Percentiles rank a stretch among this genome's conserved stretches.
Evolutionary conservation across 2,888 invertebrate genomes (phyloP).

Genomic region (Dynastes grantii): DNA sequence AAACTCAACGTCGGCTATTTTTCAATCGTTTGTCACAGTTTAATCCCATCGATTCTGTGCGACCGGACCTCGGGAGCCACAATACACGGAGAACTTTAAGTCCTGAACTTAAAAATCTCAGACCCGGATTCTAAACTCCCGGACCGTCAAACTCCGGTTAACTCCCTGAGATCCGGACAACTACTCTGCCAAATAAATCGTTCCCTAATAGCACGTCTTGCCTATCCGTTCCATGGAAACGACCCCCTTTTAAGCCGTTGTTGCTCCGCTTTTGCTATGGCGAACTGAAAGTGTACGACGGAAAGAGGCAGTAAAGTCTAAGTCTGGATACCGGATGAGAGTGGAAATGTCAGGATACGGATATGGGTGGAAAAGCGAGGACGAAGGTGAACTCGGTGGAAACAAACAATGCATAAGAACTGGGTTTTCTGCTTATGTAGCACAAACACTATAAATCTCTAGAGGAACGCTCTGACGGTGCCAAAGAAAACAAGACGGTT

Average conservation of each 20-base stretch:
- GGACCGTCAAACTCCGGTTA: slow-evolving; percentile 23
- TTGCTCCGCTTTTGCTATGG: slow-evolving; percentile 4
- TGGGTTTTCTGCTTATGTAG: slow-evolving; percentile 42
- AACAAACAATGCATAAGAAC: slow-evolving; percentile 47
- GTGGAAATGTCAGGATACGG: background rate
- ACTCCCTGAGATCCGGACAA: slow-evolving; percentile 17
- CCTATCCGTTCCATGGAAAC: slow-evolving; percentile 11
- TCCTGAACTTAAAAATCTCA: slow-evolving; percentile 36
- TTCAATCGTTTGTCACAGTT: slow-evolving; percentile 36
- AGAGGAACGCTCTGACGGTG: slow-evolving; percentile 26
- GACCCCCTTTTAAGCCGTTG: slow-evolving; percentile 25
- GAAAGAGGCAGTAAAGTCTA: slow-evolving; percentile 11
- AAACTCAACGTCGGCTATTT: slow-evolving; percentile 24
- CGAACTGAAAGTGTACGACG: slow-evolving; percentile 26
- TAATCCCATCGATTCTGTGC: slow-evolving; percentile 36
- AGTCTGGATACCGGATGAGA: slow-evolving; percentile 15
- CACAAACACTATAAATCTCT: slow-evolving; percentile 46
- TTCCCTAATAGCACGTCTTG: slow-evolving; percentile 32
- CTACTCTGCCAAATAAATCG: slow-evolving; percentile 33
- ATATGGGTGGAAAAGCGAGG: background rate
- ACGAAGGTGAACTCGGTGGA: slow-evolving; percentile 20
- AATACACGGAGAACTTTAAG: slow-evolving; percentile 24
- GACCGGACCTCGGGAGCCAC: slow-evolving; percentile 23
- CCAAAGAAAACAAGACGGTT: slow-evolving; percentile 35
- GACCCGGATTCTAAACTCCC: slow-evolving; percentile 34